Percentiles rank a stretch among this genome's conserved stretches.
phyloP scores from a whole-genome alignment of 2,888 invertebrate genomes.

The Erannis defoliaria region DNA sequence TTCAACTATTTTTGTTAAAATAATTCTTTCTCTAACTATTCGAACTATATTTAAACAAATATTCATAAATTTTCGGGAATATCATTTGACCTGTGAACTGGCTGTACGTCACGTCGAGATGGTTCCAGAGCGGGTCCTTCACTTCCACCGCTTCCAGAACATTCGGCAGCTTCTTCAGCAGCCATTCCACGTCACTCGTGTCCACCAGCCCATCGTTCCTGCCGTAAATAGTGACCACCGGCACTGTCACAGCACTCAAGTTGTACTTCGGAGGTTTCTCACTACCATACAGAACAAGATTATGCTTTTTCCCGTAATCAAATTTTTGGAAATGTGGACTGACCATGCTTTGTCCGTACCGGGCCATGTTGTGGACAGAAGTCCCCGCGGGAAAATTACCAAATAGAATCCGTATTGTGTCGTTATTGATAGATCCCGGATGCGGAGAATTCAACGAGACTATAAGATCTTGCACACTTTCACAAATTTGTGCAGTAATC shows the following conservation, averaged over 20 bases:
- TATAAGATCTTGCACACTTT: slow-evolving; percentile 47
- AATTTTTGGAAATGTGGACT: slow-evolving; percentile 63
- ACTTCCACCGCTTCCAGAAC: slow-evolving; percentile 85
- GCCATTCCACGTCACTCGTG: slow-evolving; percentile 84
- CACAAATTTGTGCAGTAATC: slow-evolving; percentile 56
- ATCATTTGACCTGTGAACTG: slow-evolving; percentile 48
- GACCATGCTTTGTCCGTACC: slow-evolving; percentile 67
- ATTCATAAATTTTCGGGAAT: slow-evolving; percentile 75
- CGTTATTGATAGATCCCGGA: slow-evolving; percentile 62
- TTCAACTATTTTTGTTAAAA: too few relatives aligned
- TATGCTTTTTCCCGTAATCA: slow-evolving; percentile 63
- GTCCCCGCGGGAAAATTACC: slow-evolving; percentile 70
- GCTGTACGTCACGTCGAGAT: slow-evolving; percentile 51
- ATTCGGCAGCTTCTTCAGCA: slow-evolving; percentile 84
- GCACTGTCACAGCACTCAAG: slow-evolving; percentile 60
- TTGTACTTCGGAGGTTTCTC: slow-evolving; percentile 64
- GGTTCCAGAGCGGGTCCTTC: slow-evolving; percentile 72
- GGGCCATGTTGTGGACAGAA: slow-evolving; percentile 63
- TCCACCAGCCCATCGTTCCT: slow-evolving; percentile 86
- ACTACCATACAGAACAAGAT: slow-evolving; percentile 62
- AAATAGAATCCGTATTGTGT: slow-evolving; percentile 57
- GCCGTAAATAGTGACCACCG: slow-evolving; percentile 67
- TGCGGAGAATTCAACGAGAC: slow-evolving; percentile 58
- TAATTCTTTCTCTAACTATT: background rate
- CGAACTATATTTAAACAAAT: slow-evolving; percentile 39